Conservation (phyloP, 2,113 vertebrate species). For the Vidua chalybeata region DNA sequence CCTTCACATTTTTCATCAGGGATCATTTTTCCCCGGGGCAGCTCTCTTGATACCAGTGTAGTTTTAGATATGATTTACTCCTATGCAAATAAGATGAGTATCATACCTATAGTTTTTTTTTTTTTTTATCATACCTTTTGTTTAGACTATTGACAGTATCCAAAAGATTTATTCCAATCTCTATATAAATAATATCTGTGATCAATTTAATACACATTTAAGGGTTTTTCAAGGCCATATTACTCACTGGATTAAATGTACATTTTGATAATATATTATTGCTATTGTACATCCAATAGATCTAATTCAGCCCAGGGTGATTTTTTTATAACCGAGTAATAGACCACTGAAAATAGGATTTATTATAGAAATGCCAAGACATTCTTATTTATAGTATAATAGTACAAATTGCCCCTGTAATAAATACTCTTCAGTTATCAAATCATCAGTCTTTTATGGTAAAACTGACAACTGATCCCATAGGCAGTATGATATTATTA, state of each 20-base stretch:
- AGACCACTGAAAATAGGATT: constrained; percentile 69
- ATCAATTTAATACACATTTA: constrained; percentile 41
- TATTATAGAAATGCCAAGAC: constrained; percentile 69
- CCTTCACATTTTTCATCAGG: background rate
- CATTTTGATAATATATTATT: constrained; percentile 45
- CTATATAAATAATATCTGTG: constrained; percentile 25
- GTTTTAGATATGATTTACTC: background rate
- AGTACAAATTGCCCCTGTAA: constrained; percentile 69
- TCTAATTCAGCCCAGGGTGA: constrained; percentile 67
- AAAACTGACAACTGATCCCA: constrained; percentile 65
- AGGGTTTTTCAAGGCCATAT: background rate
- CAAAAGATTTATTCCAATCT: background rate
- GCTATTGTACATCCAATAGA: constrained; percentile 52
- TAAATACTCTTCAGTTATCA: constrained; percentile 74
- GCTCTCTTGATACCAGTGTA: background rate
- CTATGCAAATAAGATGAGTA: background rate
- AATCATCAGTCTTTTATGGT: constrained; percentile 69
- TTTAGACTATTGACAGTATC: background rate
- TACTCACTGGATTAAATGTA: constrained; percentile 34
- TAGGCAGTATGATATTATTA: constrained; percentile 54
- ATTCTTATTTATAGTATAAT: constrained; percentile 71
- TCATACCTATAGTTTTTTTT: background rate
- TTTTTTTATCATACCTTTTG: background rate
- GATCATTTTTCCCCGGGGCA: background rate
- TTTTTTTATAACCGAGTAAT: constrained; percentile 69